A percentile compares a stretch with the other conserved stretches of the same genome.
phyloP scores from a whole-genome alignment of 2,113 vertebrate genomes.

The Dendropsophus ebraccatus region DNA sequence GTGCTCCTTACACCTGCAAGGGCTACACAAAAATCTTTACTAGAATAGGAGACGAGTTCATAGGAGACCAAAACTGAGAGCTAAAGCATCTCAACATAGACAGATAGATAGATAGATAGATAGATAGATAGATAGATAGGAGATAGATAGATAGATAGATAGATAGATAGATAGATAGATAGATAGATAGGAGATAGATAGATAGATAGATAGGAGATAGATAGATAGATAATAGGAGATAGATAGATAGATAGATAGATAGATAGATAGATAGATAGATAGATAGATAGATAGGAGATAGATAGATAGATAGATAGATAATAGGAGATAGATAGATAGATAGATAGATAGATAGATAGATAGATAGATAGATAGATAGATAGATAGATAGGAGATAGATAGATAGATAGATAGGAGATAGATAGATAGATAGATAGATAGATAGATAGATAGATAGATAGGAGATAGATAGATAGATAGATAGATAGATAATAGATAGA shows the following conservation, averaged over 20 bases:
- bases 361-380: background rate
- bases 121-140: background rate
- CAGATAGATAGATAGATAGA: background rate
- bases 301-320: background rate
- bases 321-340: background rate
- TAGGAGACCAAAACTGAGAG: background rate
- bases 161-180: background rate
- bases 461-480: background rate
- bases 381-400: conserved; percentile 28
- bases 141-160: background rate
- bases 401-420: background rate
- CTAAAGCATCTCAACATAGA: background rate
- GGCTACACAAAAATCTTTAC: background rate
- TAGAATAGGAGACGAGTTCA: background rate
- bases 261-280: background rate
- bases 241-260: background rate
- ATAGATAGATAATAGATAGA: background rate
- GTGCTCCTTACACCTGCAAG: background rate
- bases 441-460: background rate
- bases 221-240: background rate
- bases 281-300: background rate
- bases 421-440: background rate
- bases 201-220: background rate
- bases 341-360: conserved; percentile 1
- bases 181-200: background rate